Base-by-base conservation (phyloP, 2,113 vertebrate species). In the Platichthys flesus region DNA sequence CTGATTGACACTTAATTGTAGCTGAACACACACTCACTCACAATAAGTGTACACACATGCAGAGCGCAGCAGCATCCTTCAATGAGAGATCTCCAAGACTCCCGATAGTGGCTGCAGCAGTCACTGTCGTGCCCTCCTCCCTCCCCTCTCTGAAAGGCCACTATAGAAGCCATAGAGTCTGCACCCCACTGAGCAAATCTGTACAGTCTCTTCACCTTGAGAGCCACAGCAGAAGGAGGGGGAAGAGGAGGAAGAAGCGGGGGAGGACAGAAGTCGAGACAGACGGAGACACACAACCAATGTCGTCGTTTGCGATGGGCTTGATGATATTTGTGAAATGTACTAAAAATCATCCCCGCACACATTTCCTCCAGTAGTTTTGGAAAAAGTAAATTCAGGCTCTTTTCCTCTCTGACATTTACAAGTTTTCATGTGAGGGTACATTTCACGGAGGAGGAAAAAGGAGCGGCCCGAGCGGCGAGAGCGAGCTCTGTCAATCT, bases 1-100 rank as follows among this genome's bases (percentile, higher is more conserved):
- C 9, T 91, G 88, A 93, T 66, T 91, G 90, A 86, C 91, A 90
- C 74, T 69, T 91, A 87, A 91, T 88, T 89, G 88, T 83, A n/a
- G 74, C 49, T 40, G 58, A 40, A 45, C 51, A 54, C 51, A 54
- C 51, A 54, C 51, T 45, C 61, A 37, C 61, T 24, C 58, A 40
- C 60, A n/a, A 51, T 31, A 2, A 49, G 40, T 20, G 10, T 16
- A 60, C 62, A 74, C 75, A 79, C 74, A 78, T 76, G 64, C 54
- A 66, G 76, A 81, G 64, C 49, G 23, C 51, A 79, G 60, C 80
- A 69, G 77, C 77, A 84, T 87, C 82, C 57, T 60, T 78, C 79
- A 80, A 49, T 51, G 61, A 77, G 64, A 51, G 51, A 84, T 82
- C 80, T 82, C 55, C 55, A 69, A 81, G 63, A 73, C 66, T 82